Percentiles rank a stretch among this genome's conserved stretches.
phyloP scores from a whole-genome alignment of 2,888 invertebrate genomes.

The Hanleya hanleyi region DNA sequence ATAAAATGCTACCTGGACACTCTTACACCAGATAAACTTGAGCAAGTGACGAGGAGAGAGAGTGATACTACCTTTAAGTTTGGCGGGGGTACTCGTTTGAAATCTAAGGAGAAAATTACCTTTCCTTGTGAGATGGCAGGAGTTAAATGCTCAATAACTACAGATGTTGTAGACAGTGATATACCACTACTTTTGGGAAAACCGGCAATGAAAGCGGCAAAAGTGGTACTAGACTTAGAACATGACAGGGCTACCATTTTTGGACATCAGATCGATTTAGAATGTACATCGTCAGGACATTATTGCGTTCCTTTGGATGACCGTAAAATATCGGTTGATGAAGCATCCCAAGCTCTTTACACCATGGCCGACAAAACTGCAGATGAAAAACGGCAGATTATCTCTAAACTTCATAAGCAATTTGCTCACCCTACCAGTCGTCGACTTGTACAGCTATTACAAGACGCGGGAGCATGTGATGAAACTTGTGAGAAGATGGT shows the following conservation, averaged over 20 bases:
- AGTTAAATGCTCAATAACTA: slow-evolving; percentile 20
- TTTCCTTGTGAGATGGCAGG: slow-evolving; percentile 32
- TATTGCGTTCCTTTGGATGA: not conserved
- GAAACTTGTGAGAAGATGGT: not conserved
- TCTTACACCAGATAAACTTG: not conserved
- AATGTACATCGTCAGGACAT: slow-evolving; percentile 1
- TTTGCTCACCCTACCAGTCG: not conserved
- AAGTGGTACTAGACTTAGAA: slow-evolving; percentile 35
- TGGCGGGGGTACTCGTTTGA: not conserved
- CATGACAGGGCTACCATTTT: slow-evolving; percentile 34
- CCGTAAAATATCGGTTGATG: not conserved
- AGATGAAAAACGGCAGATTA: not conserved
- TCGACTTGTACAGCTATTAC: not conserved
- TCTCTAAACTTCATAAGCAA: slow-evolving; percentile 1
- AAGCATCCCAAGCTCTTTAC: not conserved
- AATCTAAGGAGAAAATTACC: slow-evolving; percentile 22
- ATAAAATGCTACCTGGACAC: slow-evolving; percentile 1
- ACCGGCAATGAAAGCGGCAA: slow-evolving; percentile 31
- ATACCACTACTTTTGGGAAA: slow-evolving; percentile 32
- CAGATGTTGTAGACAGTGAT: slow-evolving; percentile 32
- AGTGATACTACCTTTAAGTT: not conserved
- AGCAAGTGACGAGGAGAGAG: not conserved
- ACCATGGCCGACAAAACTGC: not conserved
- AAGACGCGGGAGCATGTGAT: not conserved
- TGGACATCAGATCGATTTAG: not conserved